These are phyloP conservation scores for Octodon degus DNA, from an alignment of 2,113 vertebrate genomes.

Conservation along the genomic window DNA sequence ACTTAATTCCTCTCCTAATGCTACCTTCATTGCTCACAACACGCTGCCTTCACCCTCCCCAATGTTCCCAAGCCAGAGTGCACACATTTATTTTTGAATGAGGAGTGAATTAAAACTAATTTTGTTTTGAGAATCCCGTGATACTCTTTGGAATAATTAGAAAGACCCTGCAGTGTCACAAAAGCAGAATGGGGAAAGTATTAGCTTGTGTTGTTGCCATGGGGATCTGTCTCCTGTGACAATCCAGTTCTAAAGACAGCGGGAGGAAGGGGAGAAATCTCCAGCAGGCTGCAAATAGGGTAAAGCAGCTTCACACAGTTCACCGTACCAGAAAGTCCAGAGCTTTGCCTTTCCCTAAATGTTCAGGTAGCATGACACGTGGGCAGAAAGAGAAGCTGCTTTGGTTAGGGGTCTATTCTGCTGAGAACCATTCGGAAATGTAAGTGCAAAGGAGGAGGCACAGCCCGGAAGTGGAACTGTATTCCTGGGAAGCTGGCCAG, in stretches of 20 bases:
- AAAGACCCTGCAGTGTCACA: constrained; percentile 60
- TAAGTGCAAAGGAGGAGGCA: neutral
- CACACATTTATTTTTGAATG: constrained; percentile 67
- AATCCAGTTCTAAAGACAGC: constrained; percentile 41
- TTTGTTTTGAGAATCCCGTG: constrained; percentile 63
- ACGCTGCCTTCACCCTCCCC: neutral
- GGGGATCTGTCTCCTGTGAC: constrained; percentile 58
- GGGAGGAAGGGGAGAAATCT: constrained; percentile 37
- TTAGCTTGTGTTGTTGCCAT: constrained; percentile 69
- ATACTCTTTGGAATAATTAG: constrained; percentile 71
- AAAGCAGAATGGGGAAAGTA: constrained; percentile 58
- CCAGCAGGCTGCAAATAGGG: neutral
- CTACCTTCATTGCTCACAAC: neutral
- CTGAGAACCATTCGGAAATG: neutral
- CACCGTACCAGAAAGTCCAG: neutral
- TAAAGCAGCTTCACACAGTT: neutral
- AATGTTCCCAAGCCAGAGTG: constrained; percentile 16
- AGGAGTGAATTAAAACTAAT: constrained; percentile 67
- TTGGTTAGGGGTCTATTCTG: neutral
- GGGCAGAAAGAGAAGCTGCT: neutral
- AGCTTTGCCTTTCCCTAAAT: neutral
- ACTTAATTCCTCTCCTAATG: constrained; percentile 10
- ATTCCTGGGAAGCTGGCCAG: neutral
- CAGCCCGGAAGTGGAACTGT: neutral
- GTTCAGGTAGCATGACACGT: neutral